Percentiles rank a stretch among this genome's conserved stretches.
Evolutionary conservation across 2,888 invertebrate species (phyloP).

Genomic region (Bellardia bayeri): DNA sequence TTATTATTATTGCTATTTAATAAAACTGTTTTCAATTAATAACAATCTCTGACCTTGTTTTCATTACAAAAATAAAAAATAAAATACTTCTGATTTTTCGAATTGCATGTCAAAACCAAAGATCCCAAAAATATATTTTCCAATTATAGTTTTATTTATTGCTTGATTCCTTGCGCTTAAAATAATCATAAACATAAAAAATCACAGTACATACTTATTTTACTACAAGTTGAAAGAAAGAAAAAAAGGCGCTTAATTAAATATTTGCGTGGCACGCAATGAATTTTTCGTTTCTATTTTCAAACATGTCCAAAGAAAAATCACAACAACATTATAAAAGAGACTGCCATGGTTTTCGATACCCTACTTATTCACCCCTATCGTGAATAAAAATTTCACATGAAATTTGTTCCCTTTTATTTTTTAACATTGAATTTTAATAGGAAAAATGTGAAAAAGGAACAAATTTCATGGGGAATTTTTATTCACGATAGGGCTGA

Average conservation of each 20-base stretch:
- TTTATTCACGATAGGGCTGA: no score
- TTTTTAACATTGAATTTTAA: no score
- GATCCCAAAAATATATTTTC: slow-evolving; percentile 51
- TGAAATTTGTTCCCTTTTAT: no score
- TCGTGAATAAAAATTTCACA: no score
- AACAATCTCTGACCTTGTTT: slow-evolving; percentile 42
- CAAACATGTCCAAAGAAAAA: not conserved
- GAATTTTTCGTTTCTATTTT: slow-evolving; percentile 36
- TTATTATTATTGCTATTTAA: slow-evolving; percentile 6
- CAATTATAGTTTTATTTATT: slow-evolving; percentile 45
- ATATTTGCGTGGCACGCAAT: slow-evolving; percentile 70
- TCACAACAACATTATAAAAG: not conserved
- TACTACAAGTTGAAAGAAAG: not conserved
- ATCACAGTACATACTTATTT: slow-evolving; percentile 46
- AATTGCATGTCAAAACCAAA: slow-evolving; percentile 39
- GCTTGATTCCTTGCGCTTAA: not conserved
- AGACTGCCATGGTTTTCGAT: not conserved
- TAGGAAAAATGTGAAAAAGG: no score
- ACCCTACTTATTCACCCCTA: slow-evolving; percentile 30
- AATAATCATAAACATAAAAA: slow-evolving; percentile 48
- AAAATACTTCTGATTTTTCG: slow-evolving; percentile 43
- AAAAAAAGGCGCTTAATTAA: slow-evolving; percentile 61
- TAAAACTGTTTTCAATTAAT: slow-evolving; percentile 25
- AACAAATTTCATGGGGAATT: no score
- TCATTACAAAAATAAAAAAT: slow-evolving; percentile 7